Base-by-base conservation (phyloP, 2,888 invertebrate genomes). In the Calliopum simillimum region DNA sequence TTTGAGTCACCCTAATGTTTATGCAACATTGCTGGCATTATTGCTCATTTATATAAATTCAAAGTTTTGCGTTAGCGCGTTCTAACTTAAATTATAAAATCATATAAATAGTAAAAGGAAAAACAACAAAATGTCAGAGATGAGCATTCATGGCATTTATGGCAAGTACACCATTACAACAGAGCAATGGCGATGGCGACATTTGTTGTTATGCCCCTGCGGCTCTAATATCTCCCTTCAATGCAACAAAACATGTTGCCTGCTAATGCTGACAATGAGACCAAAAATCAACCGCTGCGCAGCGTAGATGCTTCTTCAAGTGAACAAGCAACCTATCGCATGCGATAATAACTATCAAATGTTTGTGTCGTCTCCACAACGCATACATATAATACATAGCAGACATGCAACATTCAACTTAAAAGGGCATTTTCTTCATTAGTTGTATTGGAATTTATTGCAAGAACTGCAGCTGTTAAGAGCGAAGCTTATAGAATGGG, bases 341-440 rank as follows among this genome's bases (percentile, higher is more conserved):
- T 51, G 51, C 51, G 51, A 51, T 16, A 51, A 51, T 16, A 51
- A 51, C n/a, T 51, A n/a, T n/a, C 3, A 11, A 51, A 51, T 14
- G n/a, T 51, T 19, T 51, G 16, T 14, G n/a, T 16, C 16, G 47
- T n/a, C 51, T 16, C 14, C 21, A 21, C n/a, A n/a, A 51, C 19
- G n/a, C 51, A 14, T 51, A 16, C 16, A 16, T 47, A 14, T 46
- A 46, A 21, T n/a, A 2, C 11, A 33, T 2, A 21, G 51, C 51
- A 51, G 51, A 21, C 21, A 16, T 8, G 51, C 51, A 51, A 51
- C 51, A 51, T 16, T 51, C 19, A 21, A 51, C 51, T 14, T 51
- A 51, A 51, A 51, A 51, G 51, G 51, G 51, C 51, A 51, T 51
- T 51, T 51, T 21, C n/a, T 14, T 16, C 51, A 16, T 51, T 51